Evolutionary conservation across 2,113 vertebrate genomes (phyloP), one percentile per base, ranked within the genome.

Genomic region (Corvus hawaiiensis): DNA sequence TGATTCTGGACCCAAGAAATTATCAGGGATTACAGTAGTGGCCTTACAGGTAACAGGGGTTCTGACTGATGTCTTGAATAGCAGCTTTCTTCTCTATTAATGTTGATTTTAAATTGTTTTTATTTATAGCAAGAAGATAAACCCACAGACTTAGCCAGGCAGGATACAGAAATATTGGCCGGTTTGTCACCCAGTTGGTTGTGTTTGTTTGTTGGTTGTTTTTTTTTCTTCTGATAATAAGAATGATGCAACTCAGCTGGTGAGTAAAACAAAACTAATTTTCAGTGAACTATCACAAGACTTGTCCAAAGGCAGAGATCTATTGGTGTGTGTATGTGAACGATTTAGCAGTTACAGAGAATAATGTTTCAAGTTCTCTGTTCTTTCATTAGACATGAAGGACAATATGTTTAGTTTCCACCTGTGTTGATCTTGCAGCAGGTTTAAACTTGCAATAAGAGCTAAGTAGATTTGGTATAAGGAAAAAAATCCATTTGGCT

Each of bases 1-100:
- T 92, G 96, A 96, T 96, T 95, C 77, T 68, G 35, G 52, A 96
- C 79, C 95, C 61, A 90, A 95, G 63, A 96, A 94, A 84, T 76
- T 97, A 96, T 91, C 39, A 10, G 62, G 87, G 78, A 87, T 96
- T 92, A 85, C 48, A 85, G 74, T 10, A 33, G 63, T 79, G 72
- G 86, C 59, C 43, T 94, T 88, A 86, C 62, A 94, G 86, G 94
- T 97, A 93, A 76, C 0, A 0, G 35, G 61, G 55, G 32, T 93
- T 69, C 88, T 97, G 59, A 41, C 43, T 87, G 80, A 54, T 62
- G 48, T 63, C 27, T 48, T 82, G 59, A 90, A 63, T 6, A 71
- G n/a, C 23, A 24, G 16, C 48, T 94, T 94, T 91, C 43, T 85
- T 77, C 63, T 85, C 23, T 73, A 18, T 83, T 76, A 55, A 78